Conservation (phyloP, 2,888 invertebrate species). For the Yponomeuta plumbellus region DNA sequence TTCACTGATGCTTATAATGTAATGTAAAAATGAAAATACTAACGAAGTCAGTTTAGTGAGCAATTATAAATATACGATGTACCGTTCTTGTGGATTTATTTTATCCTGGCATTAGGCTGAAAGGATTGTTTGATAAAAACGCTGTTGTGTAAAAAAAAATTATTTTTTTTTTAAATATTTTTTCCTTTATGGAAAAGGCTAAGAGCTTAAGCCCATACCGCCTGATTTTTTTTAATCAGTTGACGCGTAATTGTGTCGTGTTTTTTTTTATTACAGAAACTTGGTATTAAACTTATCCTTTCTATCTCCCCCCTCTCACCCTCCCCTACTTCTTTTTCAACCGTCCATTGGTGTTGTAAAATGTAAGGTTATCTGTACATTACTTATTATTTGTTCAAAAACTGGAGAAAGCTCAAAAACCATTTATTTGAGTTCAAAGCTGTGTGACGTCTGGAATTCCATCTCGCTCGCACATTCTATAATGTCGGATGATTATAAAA, state of each 20-base stretch:
- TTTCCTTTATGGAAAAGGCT: no score
- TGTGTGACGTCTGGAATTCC: no score
- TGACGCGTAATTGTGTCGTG: no score
- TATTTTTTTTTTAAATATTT: no score
- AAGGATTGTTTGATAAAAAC: background rate
- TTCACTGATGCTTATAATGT: background rate
- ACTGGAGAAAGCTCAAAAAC: background rate
- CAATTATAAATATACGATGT: slow-evolving; percentile 9
- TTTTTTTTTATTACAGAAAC: background rate
- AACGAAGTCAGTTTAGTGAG: slow-evolving; percentile 12
- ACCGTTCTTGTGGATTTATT: background rate
- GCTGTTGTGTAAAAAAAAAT: no score
- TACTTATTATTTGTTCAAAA: slow-evolving; percentile 23
- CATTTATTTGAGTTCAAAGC: no score
- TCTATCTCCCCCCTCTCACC: slow-evolving; percentile 22
- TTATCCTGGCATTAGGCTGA: background rate
- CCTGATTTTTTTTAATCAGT: no score
- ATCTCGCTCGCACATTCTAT: no score
- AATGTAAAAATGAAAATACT: background rate
- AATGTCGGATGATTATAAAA: no score
- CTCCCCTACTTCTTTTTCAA: slow-evolving; percentile 48
- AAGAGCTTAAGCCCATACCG: no score
- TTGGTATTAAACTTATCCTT: background rate
- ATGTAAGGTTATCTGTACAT: slow-evolving; percentile 26
- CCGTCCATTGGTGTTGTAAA: slow-evolving; percentile 70